Conservation (phyloP, 2,888 invertebrate genomes). For the Polyommatus icarus region DNA sequence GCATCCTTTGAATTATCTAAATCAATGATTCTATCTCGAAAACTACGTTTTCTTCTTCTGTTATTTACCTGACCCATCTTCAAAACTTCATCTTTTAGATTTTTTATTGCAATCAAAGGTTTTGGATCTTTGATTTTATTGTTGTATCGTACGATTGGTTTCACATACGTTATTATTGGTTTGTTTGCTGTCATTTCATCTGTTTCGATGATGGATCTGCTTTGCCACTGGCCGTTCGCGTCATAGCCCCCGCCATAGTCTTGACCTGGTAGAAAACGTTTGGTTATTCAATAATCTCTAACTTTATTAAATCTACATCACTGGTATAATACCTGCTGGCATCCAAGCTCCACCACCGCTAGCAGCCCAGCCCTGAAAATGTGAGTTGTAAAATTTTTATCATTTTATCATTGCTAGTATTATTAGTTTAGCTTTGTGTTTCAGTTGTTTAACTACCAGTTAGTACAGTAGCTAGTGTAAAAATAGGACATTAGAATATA, state of each 20-base stretch:
- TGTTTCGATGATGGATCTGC: slow-evolving; percentile 60
- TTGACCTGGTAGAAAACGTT: slow-evolving; percentile 58
- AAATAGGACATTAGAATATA: neutral
- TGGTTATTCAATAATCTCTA: slow-evolving; percentile 44
- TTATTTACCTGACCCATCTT: slow-evolving; percentile 41
- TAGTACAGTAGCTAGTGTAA: too few species aligned
- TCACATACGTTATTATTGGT: slow-evolving; percentile 54
- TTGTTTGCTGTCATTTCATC: slow-evolving; percentile 43
- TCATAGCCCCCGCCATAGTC: slow-evolving; percentile 67
- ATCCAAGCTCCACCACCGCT: slow-evolving; percentile 74
- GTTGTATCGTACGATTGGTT: slow-evolving; percentile 50
- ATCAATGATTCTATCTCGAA: neutral
- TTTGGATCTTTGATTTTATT: slow-evolving; percentile 43
- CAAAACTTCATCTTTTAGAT: slow-evolving; percentile 44
- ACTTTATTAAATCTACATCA: slow-evolving; percentile 45
- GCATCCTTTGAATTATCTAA: neutral
- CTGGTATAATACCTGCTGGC: slow-evolving; percentile 72
- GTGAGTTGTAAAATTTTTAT: neutral
- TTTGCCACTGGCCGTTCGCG: slow-evolving; percentile 74
- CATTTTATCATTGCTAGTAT: neutral
- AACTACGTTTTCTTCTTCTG: slow-evolving; percentile 8
- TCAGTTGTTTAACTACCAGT: too few species aligned
- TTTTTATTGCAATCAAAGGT: slow-evolving; percentile 39
- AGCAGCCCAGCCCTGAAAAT: slow-evolving; percentile 69
- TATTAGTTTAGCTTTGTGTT: neutral